Percentiles rank a stretch among this genome's conserved stretches.
Conservation (phyloP, 2,113 vertebrate species). For the Sapajus apella region DNA sequence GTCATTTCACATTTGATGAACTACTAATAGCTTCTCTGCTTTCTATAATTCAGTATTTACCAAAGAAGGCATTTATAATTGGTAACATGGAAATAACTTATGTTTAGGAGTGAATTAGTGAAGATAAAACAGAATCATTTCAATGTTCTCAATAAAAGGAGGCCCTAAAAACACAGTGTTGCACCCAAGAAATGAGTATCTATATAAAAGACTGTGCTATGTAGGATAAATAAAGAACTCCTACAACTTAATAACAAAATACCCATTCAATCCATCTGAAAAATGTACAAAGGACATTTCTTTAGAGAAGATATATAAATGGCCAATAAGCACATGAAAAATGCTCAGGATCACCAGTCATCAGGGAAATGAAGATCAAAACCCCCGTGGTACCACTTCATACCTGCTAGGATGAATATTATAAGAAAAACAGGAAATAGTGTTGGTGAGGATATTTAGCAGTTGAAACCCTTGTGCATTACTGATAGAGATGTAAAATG, state of each 20-base stretch:
- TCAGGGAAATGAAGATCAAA: not conserved
- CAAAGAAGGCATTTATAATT: not conserved
- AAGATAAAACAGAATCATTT: constrained; percentile 3
- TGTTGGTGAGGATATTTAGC: not conserved
- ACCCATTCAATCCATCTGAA: not conserved
- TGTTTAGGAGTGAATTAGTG: not conserved
- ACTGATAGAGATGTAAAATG: not conserved
- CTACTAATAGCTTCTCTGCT: not conserved
- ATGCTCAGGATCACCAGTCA: not conserved
- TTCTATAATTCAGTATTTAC: not conserved
- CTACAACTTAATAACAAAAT: not conserved
- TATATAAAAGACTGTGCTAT: not conserved
- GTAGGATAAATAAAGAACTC: not conserved
- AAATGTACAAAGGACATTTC: not conserved
- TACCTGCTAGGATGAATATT: not conserved
- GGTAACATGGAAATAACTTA: not conserved
- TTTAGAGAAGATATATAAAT: not conserved
- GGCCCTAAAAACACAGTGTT: not conserved
- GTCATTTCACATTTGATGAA: not conserved
- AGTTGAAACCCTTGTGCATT: not conserved
- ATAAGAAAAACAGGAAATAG: not conserved
- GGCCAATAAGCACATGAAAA: not conserved
- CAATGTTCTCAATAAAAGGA: not conserved
- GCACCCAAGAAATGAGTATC: not conserved
- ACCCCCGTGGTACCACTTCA: not conserved